Evolutionary conservation across 1,140 invertebrate genomes (phyloP).

Genomic region (Drosophila azteca): DNA sequence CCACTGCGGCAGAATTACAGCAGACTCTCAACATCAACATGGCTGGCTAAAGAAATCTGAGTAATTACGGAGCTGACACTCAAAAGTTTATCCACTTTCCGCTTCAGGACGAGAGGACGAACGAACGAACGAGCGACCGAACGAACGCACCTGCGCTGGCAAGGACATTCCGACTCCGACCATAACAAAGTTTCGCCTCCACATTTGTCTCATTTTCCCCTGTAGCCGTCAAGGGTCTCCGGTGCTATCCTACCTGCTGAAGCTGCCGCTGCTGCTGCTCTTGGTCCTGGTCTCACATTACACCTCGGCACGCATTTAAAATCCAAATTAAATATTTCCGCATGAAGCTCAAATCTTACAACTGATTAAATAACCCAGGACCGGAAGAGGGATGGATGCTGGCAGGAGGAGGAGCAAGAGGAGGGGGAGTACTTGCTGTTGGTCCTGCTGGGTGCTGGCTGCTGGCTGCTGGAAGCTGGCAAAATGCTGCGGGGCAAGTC

Average conservation of each 20-base stretch:
- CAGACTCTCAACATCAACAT: conserved; percentile 21
- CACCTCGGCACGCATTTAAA: conserved; percentile 76
- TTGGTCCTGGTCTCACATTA: conserved; percentile 54
- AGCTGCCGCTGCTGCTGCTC: not conserved
- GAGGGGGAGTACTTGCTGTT: not conserved
- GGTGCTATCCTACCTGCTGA: conserved; percentile 21
- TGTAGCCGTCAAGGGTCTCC: conserved; percentile 59
- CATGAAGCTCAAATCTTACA: conserved; percentile 81
- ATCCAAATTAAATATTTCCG: conserved; percentile 82
- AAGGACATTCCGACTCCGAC: conserved; percentile 40
- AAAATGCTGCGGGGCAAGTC: conserved; percentile 64
- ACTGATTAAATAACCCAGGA: conserved; percentile 77
- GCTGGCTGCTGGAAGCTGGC: too few relatives aligned
- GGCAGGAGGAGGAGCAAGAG: not conserved
- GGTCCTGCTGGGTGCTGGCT: not conserved
- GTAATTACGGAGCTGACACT: conserved; percentile 61
- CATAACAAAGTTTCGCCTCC: conserved; percentile 57
- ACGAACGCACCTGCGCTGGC: conserved; percentile 48
- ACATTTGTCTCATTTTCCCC: conserved; percentile 69
- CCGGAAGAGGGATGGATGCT: conserved; percentile 13
- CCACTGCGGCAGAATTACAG: conserved; percentile 15
- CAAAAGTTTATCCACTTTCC: conserved; percentile 52
- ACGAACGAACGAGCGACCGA: not conserved
- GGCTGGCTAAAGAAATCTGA: conserved; percentile 51
- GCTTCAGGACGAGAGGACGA: too few relatives aligned